Conservation (phyloP, 1,140 invertebrate species). For the Leptinotarsa texana region DNA sequence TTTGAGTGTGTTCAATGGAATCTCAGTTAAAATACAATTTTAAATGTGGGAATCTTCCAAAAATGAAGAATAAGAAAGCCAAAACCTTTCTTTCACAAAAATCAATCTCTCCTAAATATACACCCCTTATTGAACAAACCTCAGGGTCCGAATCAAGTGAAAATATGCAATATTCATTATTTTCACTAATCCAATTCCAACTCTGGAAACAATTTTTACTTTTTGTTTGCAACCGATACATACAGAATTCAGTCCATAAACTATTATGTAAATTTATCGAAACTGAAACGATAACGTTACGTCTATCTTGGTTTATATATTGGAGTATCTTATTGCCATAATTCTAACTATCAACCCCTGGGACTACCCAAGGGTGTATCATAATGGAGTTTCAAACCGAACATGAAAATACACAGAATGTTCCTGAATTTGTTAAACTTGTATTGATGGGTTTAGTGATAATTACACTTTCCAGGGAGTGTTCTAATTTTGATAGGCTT, state of each 20-base stretch:
- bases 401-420: background rate
- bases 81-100: no score
- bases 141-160: no score
- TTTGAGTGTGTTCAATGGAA: no score
- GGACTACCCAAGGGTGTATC: background rate
- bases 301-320: background rate
- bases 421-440: background rate
- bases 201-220: no score
- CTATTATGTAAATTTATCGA: background rate
- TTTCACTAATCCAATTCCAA: no score
- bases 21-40: no score
- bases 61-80: no score
- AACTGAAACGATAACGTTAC: background rate
- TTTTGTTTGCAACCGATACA: background rate
- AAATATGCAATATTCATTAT: no score
- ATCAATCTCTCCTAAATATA: no score
- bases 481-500: background rate
- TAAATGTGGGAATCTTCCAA: no score
- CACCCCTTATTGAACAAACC: no score
- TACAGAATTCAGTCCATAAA: background rate
- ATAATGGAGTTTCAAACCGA: background rate
- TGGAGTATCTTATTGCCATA: background rate
- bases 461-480: background rate
- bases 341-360: background rate
- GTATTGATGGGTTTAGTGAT: background rate